Base-by-base conservation (phyloP, 1,140 invertebrate species). In the Scaptodrosophila lebanonensis region DNA sequence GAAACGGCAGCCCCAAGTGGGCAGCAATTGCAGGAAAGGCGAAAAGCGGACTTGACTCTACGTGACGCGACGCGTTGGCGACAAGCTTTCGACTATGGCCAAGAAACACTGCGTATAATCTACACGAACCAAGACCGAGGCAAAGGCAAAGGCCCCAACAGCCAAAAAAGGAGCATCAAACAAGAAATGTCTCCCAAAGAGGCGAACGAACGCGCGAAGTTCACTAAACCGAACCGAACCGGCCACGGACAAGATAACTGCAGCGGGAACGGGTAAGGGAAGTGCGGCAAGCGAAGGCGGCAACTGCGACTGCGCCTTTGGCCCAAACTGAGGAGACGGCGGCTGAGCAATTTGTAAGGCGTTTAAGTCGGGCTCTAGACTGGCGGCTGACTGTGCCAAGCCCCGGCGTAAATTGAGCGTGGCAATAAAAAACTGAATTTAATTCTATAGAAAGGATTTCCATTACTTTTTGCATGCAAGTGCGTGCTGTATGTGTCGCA, bases 221-320 rank as follows among this genome's bases (percentile, higher is more conserved):
- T 69, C 75, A 69, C 61, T 79, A 82, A 79, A 82, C 75, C 64
- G 62, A 18, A 18, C 13, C 45, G 16, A 17, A 43, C 16, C 16
- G 22, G 20, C 47, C 20, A 20, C 27, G 50, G 38, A 18, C 40
- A 30, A n/a, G n/a, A n/a, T n/a, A n/a, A n/a, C n/a, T n/a, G n/a
- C n/a, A n/a, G n/a, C n/a, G n/a, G n/a, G n/a, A n/a, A n/a, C n/a
- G n/a, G n/a, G n/a, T n/a, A n/a, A n/a, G n/a, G n/a, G n/a, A n/a
- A n/a, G n/a, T n/a, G n/a, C n/a, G 43, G 30, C 38, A 60, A 38
- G 12, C 38, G 40, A 8, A 57, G n/a, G n/a, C 42, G 20, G 54
- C 18, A 9, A 38, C 54, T 65, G 52, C 65, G 65, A 57, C 50
- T 58, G 25, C 47, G 39, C 44, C 8, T 15, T 29, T 20, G 38